Base-by-base conservation (phyloP, 2,888 invertebrate species). In the Hyles lineata region DNA sequence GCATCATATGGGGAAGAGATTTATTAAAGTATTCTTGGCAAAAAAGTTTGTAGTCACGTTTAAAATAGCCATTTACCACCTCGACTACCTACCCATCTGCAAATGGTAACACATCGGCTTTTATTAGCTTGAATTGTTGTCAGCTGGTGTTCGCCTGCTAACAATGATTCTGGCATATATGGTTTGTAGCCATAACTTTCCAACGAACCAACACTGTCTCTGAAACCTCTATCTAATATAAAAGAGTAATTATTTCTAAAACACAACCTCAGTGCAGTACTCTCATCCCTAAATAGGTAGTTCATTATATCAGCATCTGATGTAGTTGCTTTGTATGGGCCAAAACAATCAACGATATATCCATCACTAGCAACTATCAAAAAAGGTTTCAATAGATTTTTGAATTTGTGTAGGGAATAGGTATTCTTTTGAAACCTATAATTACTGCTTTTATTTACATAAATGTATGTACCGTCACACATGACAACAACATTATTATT, bases 401-500 rank as follows among this genome's bases (percentile, higher is more conserved):
- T 60, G 4, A 4, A 60, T 60, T 60, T 60, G 3, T 60, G 23
- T 23, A 60, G 21, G 6, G 59, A 60, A 23, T 60, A 23, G 9
- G 59, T 59, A 21, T 59, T 9, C 23, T 60, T 60, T 23, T 60
- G 25, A 3, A 60, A 60, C 21, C 1, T 60, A 23, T 23, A 25
- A 60, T 25, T 60, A 9, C 5, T 23, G 17, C 25, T 61, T 61
- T 61, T 61, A 29, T 29, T 61, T 29, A 29, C 1, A 61, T 61
- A 61, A 29, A 61, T 61, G 19, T 61, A 61, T 25, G 25, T 61
- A 6, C 61, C 29, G 29, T 61, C 61, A 61, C 61, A 61, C 23
- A 61, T 29, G 17, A 15, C 11, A 43, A 25, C 29, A 25, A 61
- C 23, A 23, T 6, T 17, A 61, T 61, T 61, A 17, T 61, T 17